These are phyloP conservation scores for Anthophora plumipes DNA, from an alignment of 2,888 invertebrate genomes.

Conservation along the genomic window DNA sequence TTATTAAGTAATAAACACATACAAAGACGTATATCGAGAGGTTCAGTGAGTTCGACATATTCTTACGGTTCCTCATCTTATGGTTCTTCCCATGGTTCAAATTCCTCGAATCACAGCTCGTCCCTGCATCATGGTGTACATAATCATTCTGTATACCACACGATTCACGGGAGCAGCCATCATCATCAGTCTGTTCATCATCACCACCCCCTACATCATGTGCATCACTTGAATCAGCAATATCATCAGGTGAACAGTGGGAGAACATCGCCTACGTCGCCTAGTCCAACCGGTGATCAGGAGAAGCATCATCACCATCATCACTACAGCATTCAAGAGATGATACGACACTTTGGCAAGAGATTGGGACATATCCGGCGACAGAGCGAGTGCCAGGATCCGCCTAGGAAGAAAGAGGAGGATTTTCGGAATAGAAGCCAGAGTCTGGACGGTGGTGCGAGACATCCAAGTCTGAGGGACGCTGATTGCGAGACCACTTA, in stretches of 20 bases:
- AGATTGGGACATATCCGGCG: constrained; percentile 90
- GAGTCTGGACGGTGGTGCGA: constrained; percentile 89
- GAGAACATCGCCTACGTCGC: constrained; percentile 74
- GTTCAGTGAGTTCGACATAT: constrained; percentile 81
- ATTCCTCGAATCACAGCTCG: constrained; percentile 85
- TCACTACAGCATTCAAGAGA: constrained; percentile 91
- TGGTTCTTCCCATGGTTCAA: constrained; percentile 77
- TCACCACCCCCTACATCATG: constrained; percentile 75
- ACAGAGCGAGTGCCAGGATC: constrained; percentile 86
- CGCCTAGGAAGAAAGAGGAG: constrained; percentile 85
- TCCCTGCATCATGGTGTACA: constrained; percentile 65
- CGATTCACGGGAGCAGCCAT: constrained; percentile 79
- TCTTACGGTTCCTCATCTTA: constrained; percentile 79
- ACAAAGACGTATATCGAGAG: constrained; percentile 75
- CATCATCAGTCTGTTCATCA: constrained; percentile 64
- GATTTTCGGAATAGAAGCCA: constrained; percentile 92
- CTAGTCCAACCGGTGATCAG: constrained; percentile 77
- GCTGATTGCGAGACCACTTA: constrained; percentile 93
- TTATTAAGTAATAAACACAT: constrained; percentile 69
- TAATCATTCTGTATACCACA: constrained; percentile 82
- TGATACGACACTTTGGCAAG: constrained; percentile 91
- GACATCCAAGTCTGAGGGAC: constrained; percentile 81
- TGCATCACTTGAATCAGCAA: constrained; percentile 78
- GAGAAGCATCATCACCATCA: constrained; percentile 86
- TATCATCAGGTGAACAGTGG: constrained; percentile 63